These are phyloP conservation scores for Hyles euphorbiae DNA, from an alignment of 1,140 invertebrate genomes.

Conservation along the genomic window DNA sequence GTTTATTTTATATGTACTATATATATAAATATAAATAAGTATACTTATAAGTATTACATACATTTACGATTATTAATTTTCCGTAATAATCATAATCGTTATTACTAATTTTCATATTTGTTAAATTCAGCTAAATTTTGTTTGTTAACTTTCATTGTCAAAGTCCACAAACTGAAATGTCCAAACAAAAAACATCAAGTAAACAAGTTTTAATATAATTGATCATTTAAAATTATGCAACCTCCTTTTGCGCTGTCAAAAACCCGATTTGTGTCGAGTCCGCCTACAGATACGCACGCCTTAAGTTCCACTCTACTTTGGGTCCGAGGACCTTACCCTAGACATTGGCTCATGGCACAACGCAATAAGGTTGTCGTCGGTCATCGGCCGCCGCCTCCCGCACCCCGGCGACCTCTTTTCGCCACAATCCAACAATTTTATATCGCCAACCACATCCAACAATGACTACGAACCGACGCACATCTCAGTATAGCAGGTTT, in stretches of 20 bases:
- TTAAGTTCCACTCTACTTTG: slow-evolving; percentile 45
- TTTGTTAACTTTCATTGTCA: no score
- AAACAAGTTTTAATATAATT: no score
- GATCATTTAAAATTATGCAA: slow-evolving; percentile 27
- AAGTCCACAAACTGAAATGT: no score
- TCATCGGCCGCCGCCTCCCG: slow-evolving; percentile 56
- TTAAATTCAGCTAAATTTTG: no score
- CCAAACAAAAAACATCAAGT: no score
- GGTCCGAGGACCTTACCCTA: slow-evolving; percentile 61
- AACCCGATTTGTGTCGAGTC: slow-evolving; percentile 32
- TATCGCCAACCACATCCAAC: slow-evolving; percentile 26
- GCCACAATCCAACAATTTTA: slow-evolving; percentile 45
- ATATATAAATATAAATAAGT: no score
- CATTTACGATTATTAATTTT: no score
- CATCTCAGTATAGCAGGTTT: slow-evolving; percentile 29
- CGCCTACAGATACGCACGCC: slow-evolving; percentile 34
- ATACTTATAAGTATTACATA: no score
- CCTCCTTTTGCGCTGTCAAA: slow-evolving; percentile 28
- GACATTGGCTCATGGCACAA: slow-evolving; percentile 49
- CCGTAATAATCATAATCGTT: no score
- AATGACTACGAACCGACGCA: slow-evolving; percentile 23
- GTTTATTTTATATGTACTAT: no score
- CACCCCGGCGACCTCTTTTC: slow-evolving; percentile 59
- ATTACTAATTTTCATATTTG: no score
- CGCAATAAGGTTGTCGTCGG: slow-evolving; percentile 62